Conservation (phyloP, 2,113 vertebrate genomes). For the Ceyx margarethae region DNA sequence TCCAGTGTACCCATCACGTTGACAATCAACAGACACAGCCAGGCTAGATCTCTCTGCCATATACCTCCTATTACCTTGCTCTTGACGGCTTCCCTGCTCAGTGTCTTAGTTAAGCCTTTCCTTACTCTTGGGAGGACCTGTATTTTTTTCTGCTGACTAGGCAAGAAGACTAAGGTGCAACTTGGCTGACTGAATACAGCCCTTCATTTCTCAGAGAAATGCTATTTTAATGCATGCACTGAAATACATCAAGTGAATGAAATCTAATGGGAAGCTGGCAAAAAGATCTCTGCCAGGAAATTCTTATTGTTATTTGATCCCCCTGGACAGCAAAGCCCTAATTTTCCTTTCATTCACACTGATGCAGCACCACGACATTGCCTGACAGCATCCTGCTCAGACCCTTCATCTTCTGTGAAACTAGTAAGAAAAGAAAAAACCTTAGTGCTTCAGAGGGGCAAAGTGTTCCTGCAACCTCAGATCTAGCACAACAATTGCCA, state of each 20-base stretch:
- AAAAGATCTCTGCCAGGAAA: neutral
- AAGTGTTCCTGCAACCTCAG: neutral
- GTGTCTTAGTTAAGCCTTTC: neutral
- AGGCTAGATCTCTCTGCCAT: neutral
- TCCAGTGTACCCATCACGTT: neutral
- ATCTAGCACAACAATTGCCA: neutral
- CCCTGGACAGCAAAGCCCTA: neutral
- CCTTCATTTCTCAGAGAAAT: neutral
- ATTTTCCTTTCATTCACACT: slow-evolving; percentile 12
- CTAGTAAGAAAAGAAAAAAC: neutral
- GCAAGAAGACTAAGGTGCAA: neutral
- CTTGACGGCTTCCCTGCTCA: neutral
- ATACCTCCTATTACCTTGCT: neutral
- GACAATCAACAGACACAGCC: neutral
- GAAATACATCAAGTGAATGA: slow-evolving; percentile 7
- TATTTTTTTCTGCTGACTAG: neutral
- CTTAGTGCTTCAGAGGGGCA: neutral
- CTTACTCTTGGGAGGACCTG: neutral
- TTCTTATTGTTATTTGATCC: neutral
- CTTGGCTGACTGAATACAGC: neutral
- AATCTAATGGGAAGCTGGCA: neutral
- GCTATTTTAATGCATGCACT: neutral
- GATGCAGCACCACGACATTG: neutral
- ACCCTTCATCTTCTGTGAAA: neutral
- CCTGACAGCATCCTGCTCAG: neutral